A percentile compares a stretch with the other conserved stretches of the same genome.
phyloP scores from a whole-genome alignment of 2,888 invertebrate genomes.

The Boloria selene region DNA sequence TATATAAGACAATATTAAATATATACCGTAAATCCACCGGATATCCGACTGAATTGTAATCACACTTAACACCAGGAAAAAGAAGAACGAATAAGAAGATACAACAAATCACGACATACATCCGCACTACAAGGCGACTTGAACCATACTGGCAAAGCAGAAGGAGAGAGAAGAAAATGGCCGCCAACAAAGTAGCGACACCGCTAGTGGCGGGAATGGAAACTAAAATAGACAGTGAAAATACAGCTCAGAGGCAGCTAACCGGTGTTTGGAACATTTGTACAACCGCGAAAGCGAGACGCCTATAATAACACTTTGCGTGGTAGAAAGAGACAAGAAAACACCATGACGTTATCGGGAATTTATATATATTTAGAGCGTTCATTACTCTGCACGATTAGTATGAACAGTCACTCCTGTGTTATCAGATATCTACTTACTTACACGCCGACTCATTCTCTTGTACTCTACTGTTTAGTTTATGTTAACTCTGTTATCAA shows the following conservation, averaged over 20 bases:
- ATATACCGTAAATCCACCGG: slow-evolving; percentile 17
- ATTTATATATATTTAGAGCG: slow-evolving; percentile 34
- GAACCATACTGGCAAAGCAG: slow-evolving; percentile 66
- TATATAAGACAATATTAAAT: background rate
- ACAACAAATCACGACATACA: slow-evolving; percentile 52
- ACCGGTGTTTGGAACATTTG: slow-evolving; percentile 31
- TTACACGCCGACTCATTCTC: slow-evolving; percentile 64
- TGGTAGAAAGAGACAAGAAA: slow-evolving; percentile 45
- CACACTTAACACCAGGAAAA: slow-evolving; percentile 60
- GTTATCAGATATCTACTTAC: slow-evolving; percentile 49
- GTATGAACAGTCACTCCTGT: slow-evolving; percentile 44
- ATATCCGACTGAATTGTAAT: slow-evolving; percentile 35
- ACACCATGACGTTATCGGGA: slow-evolving; percentile 18
- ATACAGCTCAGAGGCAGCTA: slow-evolving; percentile 47
- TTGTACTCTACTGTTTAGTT: slow-evolving; percentile 44
- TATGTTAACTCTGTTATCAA: background rate
- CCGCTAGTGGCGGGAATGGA: slow-evolving; percentile 51
- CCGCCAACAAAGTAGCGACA: slow-evolving; percentile 59
- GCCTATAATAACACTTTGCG: slow-evolving; percentile 29
- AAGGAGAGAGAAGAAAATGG: slow-evolving; percentile 80
- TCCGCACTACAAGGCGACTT: slow-evolving; percentile 57
- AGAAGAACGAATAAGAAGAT: slow-evolving; percentile 69
- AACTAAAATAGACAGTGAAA: slow-evolving; percentile 57
- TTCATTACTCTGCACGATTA: slow-evolving; percentile 56
- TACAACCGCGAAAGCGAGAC: slow-evolving; percentile 46